These are phyloP conservation scores for Eurosta solidaginis DNA, from an alignment of 1,140 invertebrate species.

Conservation along the genomic window DNA sequence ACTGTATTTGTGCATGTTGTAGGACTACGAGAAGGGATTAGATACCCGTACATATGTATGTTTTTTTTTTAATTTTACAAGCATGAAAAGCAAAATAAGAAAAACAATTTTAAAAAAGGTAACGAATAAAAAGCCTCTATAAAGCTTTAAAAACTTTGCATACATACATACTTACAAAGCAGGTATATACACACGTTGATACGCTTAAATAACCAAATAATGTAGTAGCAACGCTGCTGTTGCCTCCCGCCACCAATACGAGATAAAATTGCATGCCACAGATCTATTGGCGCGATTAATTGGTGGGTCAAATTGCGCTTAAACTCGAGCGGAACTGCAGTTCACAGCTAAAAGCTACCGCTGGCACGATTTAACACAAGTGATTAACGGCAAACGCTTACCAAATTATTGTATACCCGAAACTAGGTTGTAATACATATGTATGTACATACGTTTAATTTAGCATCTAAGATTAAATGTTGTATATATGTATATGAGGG, in stretches of 20 bases:
- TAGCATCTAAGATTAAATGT: too few species aligned
- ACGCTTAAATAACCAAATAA: background rate
- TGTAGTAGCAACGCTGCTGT: background rate
- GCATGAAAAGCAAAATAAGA: background rate
- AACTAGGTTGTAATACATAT: background rate
- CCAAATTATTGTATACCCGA: background rate
- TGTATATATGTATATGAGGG: too few species aligned
- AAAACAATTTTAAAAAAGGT: too few species aligned
- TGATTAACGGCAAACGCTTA: constrained; percentile 9
- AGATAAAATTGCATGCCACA: background rate
- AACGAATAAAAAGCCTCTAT: too few species aligned
- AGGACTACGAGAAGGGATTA: too few species aligned
- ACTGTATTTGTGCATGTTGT: too few species aligned
- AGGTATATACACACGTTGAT: too few species aligned
- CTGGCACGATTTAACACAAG: background rate
- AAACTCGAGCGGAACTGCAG: constrained; percentile 19
- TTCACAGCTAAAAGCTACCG: background rate
- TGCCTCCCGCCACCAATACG: background rate
- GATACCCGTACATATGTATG: too few species aligned
- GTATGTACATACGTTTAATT: too few species aligned
- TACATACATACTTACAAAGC: too few species aligned
- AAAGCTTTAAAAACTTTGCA: too few species aligned
- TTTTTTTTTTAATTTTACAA: background rate
- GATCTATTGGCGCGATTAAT: constrained; percentile 25
- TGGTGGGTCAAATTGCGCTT: constrained; percentile 16